These are phyloP conservation scores for Cartodere bifasciata DNA, from an alignment of 2,888 invertebrate genomes.

Conservation along the genomic window DNA sequence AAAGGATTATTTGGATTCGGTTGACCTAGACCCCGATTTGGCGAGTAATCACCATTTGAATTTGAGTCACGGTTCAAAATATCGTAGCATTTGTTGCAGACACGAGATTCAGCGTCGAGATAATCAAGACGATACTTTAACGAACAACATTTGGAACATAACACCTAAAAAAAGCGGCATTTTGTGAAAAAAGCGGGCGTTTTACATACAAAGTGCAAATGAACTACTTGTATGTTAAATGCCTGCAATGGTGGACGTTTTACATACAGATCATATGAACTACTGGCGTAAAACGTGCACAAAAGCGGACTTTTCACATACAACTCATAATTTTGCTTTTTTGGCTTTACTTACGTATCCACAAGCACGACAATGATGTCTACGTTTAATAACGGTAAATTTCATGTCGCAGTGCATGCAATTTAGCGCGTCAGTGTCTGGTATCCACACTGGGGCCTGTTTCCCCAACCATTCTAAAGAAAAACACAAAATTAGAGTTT, in stretches of 20 bases:
- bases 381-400: constrained; percentile 68
- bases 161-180: constrained; percentile 41
- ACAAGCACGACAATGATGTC: constrained; percentile 82
- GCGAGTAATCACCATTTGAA: constrained; percentile 23
- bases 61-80: constrained; percentile 32
- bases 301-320: too few species aligned
- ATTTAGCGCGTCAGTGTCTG: constrained; percentile 64
- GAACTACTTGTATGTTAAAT: too few species aligned
- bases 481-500: too few species aligned
- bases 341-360: constrained; percentile 57
- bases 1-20: constrained; percentile 79
- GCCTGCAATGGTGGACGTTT: too few species aligned
- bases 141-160: constrained; percentile 68
- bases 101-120: constrained; percentile 62
- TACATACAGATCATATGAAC: too few species aligned
- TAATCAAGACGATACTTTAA: constrained; percentile 59
- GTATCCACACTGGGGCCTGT: constrained; percentile 75
- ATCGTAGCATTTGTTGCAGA: constrained; percentile 60
- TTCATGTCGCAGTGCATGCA: constrained; percentile 74
- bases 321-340: too few species aligned
- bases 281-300: too few species aligned
- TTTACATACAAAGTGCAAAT: too few species aligned
- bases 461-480: constrained; percentile 48
- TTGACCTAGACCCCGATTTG: constrained; percentile 31
- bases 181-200: too few species aligned